Percentiles rank a stretch among this genome's conserved stretches.
These are phyloP conservation scores for Stenchaetothrips biformis DNA, from an alignment of 2,888 invertebrate species.

Conservation along the genomic window DNA sequence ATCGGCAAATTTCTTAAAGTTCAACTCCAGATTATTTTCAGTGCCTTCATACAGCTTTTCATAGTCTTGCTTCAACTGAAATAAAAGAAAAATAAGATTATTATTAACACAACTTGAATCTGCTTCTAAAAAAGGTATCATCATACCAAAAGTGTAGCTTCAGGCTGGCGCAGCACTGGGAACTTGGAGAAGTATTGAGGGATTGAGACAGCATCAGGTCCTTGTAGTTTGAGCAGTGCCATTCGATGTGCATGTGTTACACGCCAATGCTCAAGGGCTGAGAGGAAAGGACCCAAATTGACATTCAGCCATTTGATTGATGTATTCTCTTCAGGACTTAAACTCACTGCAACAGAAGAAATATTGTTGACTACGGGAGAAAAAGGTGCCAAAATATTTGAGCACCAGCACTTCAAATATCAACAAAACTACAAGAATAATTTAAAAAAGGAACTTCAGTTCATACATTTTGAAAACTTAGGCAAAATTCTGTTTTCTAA, in stretches of 20 bases:
- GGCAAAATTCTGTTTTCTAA: no score
- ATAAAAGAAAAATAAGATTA: not conserved
- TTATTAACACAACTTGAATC: not conserved
- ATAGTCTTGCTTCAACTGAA: not conserved
- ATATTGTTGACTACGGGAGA: no score
- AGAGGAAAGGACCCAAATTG: not conserved
- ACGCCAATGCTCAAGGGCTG: not conserved
- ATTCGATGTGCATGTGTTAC: not conserved
- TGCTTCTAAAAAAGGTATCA: no score
- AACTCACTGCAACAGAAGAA: not conserved
- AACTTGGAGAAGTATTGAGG: not conserved
- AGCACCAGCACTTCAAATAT: no score
- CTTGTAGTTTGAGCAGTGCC: not conserved
- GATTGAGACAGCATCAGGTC: not conserved
- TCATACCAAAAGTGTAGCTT: not conserved
- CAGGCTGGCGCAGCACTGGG: not conserved
- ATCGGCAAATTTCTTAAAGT: not conserved
- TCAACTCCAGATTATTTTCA: not conserved
- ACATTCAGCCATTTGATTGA: not conserved
- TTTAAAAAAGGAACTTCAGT: no score
- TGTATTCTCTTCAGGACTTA: not conserved
- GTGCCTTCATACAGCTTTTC: not conserved
- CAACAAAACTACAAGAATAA: no score
- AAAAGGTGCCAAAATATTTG: no score
- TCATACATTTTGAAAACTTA: no score